A percentile compares a stretch with the other conserved stretches of the same genome.
phyloP scores from a whole-genome alignment of 2,113 vertebrate genomes.

The Tetraodon nigroviridis region DNA sequence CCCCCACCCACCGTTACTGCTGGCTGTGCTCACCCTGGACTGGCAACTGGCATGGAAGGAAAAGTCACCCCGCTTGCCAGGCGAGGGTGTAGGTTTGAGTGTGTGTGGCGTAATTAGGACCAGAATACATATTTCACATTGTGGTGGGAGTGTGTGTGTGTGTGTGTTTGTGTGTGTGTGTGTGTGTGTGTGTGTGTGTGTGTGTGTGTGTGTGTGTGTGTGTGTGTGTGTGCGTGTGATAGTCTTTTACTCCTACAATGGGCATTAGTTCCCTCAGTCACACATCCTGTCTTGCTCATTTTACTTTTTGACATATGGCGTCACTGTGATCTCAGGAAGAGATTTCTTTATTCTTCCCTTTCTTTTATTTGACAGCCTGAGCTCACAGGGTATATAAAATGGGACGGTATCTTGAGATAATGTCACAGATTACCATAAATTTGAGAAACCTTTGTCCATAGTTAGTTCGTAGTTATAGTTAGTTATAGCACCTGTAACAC shows the following conservation, averaged over 20 bases:
- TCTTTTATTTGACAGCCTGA: slow-evolving; percentile 24
- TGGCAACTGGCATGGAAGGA: slow-evolving; percentile 42
- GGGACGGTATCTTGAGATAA: slow-evolving; percentile 12
- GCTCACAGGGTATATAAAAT: slow-evolving; percentile 22
- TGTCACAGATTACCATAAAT: not conserved
- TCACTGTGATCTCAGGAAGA: slow-evolving; percentile 50
- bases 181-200: not conserved
- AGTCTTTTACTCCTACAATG: slow-evolving; percentile 10
- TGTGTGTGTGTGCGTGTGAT: too few relatives aligned
- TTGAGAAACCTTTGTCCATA: not conserved
- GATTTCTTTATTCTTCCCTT: slow-evolving; percentile 24
- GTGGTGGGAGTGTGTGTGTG: slow-evolving; percentile 15
- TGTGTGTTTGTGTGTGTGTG: slow-evolving; percentile 13
- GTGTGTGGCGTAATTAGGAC: too few relatives aligned
- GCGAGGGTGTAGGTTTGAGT: slow-evolving; percentile 7
- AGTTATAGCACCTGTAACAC: slow-evolving; percentile 19
- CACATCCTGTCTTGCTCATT: slow-evolving; percentile 58
- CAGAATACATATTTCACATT: too few relatives aligned
- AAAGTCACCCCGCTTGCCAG: slow-evolving; percentile 22
- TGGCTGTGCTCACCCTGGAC: slow-evolving; percentile 7
- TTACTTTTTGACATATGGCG: slow-evolving; percentile 67
- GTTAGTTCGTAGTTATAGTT: not conserved
- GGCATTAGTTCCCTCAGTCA: slow-evolving; percentile 40
- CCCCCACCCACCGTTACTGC: slow-evolving; percentile 2
- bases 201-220: too few relatives aligned